Evolutionary conservation across 1,140 invertebrate species (phyloP).

Genomic region (Musca vetustissima): DNA sequence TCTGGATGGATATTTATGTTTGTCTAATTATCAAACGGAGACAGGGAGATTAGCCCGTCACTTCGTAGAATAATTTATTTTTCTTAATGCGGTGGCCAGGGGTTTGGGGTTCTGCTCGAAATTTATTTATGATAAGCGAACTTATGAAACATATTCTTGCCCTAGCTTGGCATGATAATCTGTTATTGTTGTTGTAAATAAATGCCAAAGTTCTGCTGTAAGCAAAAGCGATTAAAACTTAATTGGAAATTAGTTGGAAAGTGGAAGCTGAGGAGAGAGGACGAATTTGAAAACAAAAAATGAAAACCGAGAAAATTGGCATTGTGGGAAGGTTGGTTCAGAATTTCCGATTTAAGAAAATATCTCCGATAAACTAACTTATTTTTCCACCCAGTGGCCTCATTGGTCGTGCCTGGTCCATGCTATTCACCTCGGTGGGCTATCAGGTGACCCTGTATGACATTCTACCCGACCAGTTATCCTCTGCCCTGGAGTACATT

Average conservation of each 20-base stretch:
- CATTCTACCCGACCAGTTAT: constrained; percentile 72
- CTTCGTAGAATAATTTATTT: too few relatives aligned
- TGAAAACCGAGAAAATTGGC: constrained; percentile 64
- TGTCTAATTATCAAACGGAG: too few relatives aligned
- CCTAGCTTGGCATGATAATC: too few relatives aligned
- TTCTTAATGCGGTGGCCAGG: too few relatives aligned
- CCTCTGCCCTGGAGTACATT: constrained; percentile 73
- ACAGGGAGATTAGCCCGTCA: too few relatives aligned
- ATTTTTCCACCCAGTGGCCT: constrained; percentile 68
- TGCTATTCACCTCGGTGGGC: constrained; percentile 88
- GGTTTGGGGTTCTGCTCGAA: too few relatives aligned
- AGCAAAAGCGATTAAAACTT: too few relatives aligned
- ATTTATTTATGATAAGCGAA: too few relatives aligned
- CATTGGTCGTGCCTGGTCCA: constrained; percentile 92
- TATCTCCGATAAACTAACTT: constrained; percentile 45
- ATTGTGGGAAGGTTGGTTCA: constrained; percentile 62
- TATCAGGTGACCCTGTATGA: constrained; percentile 87
- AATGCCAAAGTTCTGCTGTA: too few relatives aligned
- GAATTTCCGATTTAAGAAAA: background rate
- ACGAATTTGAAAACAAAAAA: constrained; percentile 21
- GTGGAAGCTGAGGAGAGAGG: background rate
- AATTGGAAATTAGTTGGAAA: background rate
- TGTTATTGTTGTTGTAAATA: too few relatives aligned
- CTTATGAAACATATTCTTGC: too few relatives aligned
- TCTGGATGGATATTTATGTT: too few relatives aligned